Percentiles rank a stretch among this genome's conserved stretches.
phyloP scores from a whole-genome alignment of 2,888 invertebrate genomes.

The Stramonita haemastoma region DNA sequence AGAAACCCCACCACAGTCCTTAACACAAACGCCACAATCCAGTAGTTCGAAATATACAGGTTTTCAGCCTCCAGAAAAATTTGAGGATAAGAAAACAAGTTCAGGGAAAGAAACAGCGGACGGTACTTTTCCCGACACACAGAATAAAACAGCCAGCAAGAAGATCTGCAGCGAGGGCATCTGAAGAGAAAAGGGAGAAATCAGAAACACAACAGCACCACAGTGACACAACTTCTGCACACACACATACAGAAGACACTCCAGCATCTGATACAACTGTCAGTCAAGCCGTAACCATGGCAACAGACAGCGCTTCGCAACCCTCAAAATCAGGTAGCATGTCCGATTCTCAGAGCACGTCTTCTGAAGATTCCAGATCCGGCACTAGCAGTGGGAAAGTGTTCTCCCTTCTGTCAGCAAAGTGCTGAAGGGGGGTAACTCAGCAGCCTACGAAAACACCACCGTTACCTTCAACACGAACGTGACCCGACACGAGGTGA shows the following conservation, averaged over 20 bases:
- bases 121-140: not conserved
- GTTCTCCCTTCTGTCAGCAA: not conserved
- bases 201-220: not conserved
- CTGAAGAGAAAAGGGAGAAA: not conserved
- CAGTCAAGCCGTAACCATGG: not conserved
- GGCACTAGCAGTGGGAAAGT: not conserved
- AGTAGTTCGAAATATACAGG: not conserved
- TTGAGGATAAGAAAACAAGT: not conserved
- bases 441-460: conserved; percentile 24
- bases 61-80: not conserved
- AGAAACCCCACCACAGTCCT: not conserved
- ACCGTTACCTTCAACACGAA: conserved; percentile 1
- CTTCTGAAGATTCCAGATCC: not conserved
- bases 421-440: not conserved
- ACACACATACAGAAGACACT: not conserved
- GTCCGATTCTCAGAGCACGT: not conserved
- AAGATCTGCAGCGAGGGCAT: not conserved
- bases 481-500: conserved; percentile 7
- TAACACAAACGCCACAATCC: not conserved
- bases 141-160: not conserved
- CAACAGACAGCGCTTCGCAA: not conserved
- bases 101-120: not conserved
- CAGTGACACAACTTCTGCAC: not conserved
- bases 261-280: not conserved
- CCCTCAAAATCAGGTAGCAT: not conserved